Conservation (phyloP, 2,797 vertebrate species). For the Sphenopsis melanotis region DNA sequence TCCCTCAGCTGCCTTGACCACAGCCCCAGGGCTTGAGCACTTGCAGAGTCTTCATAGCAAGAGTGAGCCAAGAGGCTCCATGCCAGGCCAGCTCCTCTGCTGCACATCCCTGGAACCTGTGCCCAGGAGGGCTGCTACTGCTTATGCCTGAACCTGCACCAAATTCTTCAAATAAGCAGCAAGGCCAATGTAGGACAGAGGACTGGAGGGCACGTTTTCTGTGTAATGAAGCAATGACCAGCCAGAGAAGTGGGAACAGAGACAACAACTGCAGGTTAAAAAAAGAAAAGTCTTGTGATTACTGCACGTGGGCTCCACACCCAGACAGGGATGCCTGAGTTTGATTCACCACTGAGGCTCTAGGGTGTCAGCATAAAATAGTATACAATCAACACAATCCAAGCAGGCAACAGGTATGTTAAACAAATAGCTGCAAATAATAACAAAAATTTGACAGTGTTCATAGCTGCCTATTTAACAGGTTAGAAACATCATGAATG, state of each 20-base stretch:
- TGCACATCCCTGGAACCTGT: background rate
- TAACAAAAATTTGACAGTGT: constrained; percentile 9
- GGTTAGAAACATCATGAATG: background rate
- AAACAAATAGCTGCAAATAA: constrained; percentile 12
- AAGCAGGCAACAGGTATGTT: background rate
- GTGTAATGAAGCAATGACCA: background rate
- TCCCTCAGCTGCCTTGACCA: background rate
- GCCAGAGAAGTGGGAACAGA: background rate
- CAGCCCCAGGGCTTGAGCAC: background rate
- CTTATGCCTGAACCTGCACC: background rate
- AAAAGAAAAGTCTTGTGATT: constrained; percentile 37
- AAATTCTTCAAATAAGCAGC: background rate
- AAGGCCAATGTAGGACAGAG: background rate
- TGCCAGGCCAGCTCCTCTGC: background rate
- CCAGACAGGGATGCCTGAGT: background rate
- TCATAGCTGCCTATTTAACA: background rate
- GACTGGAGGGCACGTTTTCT: background rate
- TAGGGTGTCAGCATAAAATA: background rate
- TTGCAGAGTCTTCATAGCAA: background rate
- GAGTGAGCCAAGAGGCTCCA: background rate
- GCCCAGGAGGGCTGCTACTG: background rate
- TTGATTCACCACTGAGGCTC: background rate
- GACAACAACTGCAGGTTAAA: constrained; percentile 34
- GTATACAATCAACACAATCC: background rate
- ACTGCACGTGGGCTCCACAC: background rate